Conservation (phyloP, 2,113 vertebrate species). For the Panthera uncia region DNA sequence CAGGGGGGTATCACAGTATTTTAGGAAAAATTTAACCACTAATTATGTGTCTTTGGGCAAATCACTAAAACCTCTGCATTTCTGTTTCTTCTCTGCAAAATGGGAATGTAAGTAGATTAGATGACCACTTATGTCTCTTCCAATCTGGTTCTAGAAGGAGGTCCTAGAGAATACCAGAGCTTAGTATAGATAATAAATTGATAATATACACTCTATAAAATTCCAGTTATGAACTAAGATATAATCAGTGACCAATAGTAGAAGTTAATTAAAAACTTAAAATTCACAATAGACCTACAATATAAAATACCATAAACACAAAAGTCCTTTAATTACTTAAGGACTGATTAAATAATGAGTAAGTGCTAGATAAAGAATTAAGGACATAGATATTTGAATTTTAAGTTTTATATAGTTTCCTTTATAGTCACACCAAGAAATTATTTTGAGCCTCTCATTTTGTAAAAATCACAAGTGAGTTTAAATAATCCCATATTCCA, state of each 20-base stretch:
- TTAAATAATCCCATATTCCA: not conserved
- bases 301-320: not conserved
- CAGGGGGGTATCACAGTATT: not conserved
- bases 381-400: not conserved
- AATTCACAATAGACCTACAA: not conserved
- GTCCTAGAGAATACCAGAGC: not conserved
- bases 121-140: not conserved
- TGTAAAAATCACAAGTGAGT: not conserved
- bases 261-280: not conserved
- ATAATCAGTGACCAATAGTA: not conserved
- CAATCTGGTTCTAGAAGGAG: not conserved
- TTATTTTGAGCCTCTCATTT: slow-evolving; percentile 10
- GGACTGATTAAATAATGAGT: not conserved
- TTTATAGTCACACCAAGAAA: not conserved
- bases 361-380: not conserved
- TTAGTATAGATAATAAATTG: not conserved
- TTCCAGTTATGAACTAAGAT: not conserved
- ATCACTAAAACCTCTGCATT: not conserved
- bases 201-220: not conserved
- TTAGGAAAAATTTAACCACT: not conserved
- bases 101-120: not conserved
- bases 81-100: not conserved
- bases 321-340: slow-evolving; percentile 10
- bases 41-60: not conserved
- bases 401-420: not conserved